Evolutionary conservation across 2,113 vertebrate species (phyloP).

Genomic region (rabbit (Oryctolagus cuniculus)): DNA sequence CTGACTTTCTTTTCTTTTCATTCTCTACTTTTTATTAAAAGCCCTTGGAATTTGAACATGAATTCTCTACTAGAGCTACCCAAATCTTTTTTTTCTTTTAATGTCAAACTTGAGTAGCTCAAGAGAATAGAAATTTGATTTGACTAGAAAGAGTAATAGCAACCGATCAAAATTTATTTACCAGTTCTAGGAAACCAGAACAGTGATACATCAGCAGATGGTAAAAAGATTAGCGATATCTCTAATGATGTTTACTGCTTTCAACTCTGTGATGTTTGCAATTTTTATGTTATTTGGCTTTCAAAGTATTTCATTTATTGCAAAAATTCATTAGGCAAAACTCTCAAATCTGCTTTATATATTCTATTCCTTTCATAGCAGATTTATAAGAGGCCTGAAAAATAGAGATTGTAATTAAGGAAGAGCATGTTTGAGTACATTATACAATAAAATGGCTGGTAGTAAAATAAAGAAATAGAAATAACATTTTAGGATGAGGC

Average conservation of each 20-base stretch:
- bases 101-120: conserved; percentile 19
- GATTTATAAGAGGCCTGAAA: conserved; percentile 61
- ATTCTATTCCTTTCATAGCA: not conserved
- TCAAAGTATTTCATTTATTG: conserved; percentile 68
- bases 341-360: conserved; percentile 67
- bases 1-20: not conserved
- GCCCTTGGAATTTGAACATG: conserved; percentile 45
- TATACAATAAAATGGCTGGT: not conserved
- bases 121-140: conserved; percentile 45
- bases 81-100: not conserved
- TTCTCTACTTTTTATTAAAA: conserved; percentile 14
- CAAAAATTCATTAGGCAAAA: conserved; percentile 40
- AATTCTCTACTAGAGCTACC: conserved; percentile 12
- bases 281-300: conserved; percentile 79
- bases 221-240: conserved; percentile 75
- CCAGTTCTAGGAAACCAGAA: conserved; percentile 62
- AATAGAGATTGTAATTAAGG: not conserved
- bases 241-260: conserved; percentile 73
- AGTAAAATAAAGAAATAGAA: conserved; percentile 50
- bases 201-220: conserved; percentile 71
- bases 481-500: not conserved
- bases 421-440: not conserved
- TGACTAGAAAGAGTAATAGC: conserved; percentile 38
- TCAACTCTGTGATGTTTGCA: conserved; percentile 53
- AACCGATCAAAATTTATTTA: conserved; percentile 71